Evolutionary conservation across 1,140 invertebrate species (phyloP).

Genomic region (Pseudomyrmex dendroicus): DNA sequence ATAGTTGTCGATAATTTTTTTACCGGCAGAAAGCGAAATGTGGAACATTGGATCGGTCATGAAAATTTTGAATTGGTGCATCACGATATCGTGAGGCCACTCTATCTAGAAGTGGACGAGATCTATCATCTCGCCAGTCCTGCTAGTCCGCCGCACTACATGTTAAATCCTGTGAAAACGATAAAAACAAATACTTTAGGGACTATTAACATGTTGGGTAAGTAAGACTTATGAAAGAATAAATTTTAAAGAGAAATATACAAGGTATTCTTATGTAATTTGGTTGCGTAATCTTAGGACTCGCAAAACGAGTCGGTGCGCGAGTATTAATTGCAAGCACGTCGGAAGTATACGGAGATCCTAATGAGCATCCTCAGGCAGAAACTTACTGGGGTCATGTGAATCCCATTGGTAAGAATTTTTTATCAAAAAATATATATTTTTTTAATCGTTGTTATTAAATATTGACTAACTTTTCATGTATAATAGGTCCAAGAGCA

Average conservation of each 20-base stretch:
- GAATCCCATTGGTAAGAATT: conserved; percentile 95
- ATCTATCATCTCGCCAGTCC: conserved; percentile 99
- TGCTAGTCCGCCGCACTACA: conserved; percentile 99
- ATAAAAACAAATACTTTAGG: conserved; percentile 99
- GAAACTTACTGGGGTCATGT: conserved; percentile 99
- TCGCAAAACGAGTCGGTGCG: conserved; percentile 97
- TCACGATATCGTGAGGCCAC: conserved; percentile 99
- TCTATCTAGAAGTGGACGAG: conserved; percentile 99
- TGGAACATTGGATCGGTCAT: conserved; percentile 99
- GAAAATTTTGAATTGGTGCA: conserved; percentile 99
- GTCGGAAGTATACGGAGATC: conserved; percentile 99
- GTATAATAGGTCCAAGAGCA: conserved; percentile 92
- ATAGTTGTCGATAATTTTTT: conserved; percentile 99
- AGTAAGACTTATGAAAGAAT: conserved; percentile 66
- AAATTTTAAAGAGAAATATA: conserved; percentile 16
- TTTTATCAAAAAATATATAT: neutral
- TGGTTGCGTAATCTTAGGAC: conserved; percentile 85
- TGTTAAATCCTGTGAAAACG: conserved; percentile 99
- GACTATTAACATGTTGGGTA: conserved; percentile 99
- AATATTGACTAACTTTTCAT: neutral
- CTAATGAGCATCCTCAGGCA: conserved; percentile 97
- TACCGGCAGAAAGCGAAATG: conserved; percentile 97
- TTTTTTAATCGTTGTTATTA: neutral
- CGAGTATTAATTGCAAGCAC: conserved; percentile 98
- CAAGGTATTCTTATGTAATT: conserved; percentile 5